A percentile compares a stretch with the other conserved stretches of the same genome.
phyloP scores from a whole-genome alignment of 1,140 invertebrate genomes.

The Drosophila bifasciata region DNA sequence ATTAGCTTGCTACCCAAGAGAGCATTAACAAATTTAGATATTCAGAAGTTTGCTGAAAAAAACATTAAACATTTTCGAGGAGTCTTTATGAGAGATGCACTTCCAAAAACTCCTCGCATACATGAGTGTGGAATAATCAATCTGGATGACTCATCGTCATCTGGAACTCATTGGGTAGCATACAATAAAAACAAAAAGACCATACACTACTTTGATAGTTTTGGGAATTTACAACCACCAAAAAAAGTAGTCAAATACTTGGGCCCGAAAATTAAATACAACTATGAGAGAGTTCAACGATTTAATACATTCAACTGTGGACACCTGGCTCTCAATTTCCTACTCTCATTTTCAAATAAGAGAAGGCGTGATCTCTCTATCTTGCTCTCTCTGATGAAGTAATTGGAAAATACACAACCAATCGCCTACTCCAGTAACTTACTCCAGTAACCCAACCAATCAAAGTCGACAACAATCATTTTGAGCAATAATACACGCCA shows the following conservation, averaged over 20 bases:
- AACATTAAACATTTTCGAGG: background rate
- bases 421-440: no score
- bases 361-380: no score
- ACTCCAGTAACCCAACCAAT: no score
- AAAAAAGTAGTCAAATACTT: no score
- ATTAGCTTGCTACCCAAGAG: constrained; percentile 1
- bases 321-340: background rate
- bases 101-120: background rate
- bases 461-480: no score
- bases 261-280: background rate
- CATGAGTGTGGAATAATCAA: background rate
- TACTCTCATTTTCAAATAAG: no score
- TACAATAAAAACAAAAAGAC: background rate
- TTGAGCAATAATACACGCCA: no score
- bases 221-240: background rate
- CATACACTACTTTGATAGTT: constrained; percentile 1
- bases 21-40: background rate
- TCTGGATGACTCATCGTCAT: background rate
- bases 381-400: no score
- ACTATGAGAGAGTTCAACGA: background rate
- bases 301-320: constrained; percentile 2
- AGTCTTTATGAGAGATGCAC: background rate
- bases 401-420: no score
- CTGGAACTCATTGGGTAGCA: constrained; percentile 1
- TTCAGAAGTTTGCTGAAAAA: background rate